Conservation (phyloP, 2,888 invertebrate species). For the Lysandra bellargus region DNA sequence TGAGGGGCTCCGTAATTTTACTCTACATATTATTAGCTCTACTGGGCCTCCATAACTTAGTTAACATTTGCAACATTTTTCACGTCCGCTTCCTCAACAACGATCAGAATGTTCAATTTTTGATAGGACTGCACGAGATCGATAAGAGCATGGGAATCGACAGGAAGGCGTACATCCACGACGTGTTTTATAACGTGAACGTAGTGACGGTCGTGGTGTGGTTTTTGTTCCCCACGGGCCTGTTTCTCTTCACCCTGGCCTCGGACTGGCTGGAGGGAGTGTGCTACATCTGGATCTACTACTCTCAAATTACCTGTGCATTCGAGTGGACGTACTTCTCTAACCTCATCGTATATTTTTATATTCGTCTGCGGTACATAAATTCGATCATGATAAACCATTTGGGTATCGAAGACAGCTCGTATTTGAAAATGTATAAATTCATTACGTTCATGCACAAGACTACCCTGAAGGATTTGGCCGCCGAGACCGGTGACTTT, state of each 20-base stretch:
- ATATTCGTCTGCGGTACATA: slow-evolving; percentile 51
- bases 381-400: slow-evolving; percentile 57
- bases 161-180: slow-evolving; percentile 46
- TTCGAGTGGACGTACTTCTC: slow-evolving; percentile 53
- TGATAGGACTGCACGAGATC: slow-evolving; percentile 56
- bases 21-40: neutral
- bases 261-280: neutral
- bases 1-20: neutral
- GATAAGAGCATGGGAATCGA: slow-evolving; percentile 57
- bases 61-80: slow-evolving; percentile 47
- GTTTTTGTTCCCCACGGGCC: slow-evolving; percentile 29
- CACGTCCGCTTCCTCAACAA: slow-evolving; percentile 56
- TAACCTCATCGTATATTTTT: slow-evolving; percentile 54
- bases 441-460: slow-evolving; percentile 40
- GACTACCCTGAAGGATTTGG: slow-evolving; percentile 47
- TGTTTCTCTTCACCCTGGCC: neutral
- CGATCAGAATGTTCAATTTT: slow-evolving; percentile 51
- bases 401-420: slow-evolving; percentile 41
- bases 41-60: neutral
- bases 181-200: slow-evolving; percentile 44
- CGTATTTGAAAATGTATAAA: slow-evolving; percentile 29
- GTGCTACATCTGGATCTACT: slow-evolving; percentile 31
- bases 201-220: slow-evolving; percentile 41
- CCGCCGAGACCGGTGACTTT: slow-evolving; percentile 51
- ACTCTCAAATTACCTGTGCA: slow-evolving; percentile 46